Base-by-base conservation (phyloP, 2,797 vertebrate species). In the Synanceia verrucosa region DNA sequence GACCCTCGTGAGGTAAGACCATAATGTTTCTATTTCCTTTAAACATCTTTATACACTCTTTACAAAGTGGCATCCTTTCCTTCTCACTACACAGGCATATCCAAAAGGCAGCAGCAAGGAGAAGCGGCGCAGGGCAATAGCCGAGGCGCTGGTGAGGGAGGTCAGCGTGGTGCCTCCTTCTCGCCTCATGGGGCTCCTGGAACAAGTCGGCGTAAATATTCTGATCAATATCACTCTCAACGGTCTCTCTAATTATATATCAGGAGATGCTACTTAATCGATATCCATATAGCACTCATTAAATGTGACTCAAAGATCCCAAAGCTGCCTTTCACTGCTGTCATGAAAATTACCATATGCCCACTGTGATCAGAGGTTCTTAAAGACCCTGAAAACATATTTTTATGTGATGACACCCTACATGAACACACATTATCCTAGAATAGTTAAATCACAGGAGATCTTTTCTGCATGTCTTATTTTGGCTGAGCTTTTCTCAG, bases 121-220 rank as follows among this genome's bases (percentile, higher is more conserved):
- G 87, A 99, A 97, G 80, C 91, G 96, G 21, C 95, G 98, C 82
- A 95, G 96, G 70, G 98, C 96, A 0, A 98, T 99, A 76, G 98
- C 97, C 1, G 97, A 98, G 66, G 96, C 97, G 4, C 90, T 99
- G 74, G 97, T 95, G 50, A 96, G 96, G 61, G 98, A 99, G 84
- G 98, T 99, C 91, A 98, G 98, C 0, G 97, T 99, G 84, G 97
- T 99, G 14, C 98, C 97, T 7, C 98, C 97, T 0, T 99, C 98
- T 51, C 97, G 98, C 91, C 97, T 99, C 23, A 96, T 99, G 94
- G 98, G 97, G 0, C 86, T 99, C 64, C 67, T 99, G 71, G 97
- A 94, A 16, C 95, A 99, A 97, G 97, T 99, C 7, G 26, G 86
- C 0, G 92, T 93, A 74, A 90, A 91, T 91, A 48, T 4, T 41